Base-by-base conservation (phyloP, 2,113 vertebrate genomes). In the Lophius piscatorius region DNA sequence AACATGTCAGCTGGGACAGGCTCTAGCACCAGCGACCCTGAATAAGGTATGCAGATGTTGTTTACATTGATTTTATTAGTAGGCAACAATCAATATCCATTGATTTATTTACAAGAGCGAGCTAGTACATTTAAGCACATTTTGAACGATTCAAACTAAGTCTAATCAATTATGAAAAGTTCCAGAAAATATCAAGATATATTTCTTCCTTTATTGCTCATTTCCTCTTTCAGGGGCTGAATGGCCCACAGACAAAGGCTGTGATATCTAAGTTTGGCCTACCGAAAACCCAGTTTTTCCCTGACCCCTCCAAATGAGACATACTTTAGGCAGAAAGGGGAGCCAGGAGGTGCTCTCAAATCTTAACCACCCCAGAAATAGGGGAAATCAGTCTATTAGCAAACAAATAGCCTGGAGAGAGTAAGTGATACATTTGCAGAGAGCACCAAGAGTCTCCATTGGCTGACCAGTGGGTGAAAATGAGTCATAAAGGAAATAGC, bases 331-430 rank as follows among this genome's bases (percentile, higher is more conserved):
- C 58, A 62, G 42, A 79, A 10, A 51, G 13, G 4, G 23, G 9
- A 57, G 52, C 41, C 44, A 50, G 39, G 22, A 68, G 42, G 64
- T 66, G 50, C 61, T 48, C 16, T 55, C 6, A 39, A 35, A 48
- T 71, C 36, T 56, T 57, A 61, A 63, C 41, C 47, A 55, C 38
- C 16, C 4, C 2, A 54, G 31, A 23, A 56, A 68, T 65, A 26
- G 18, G 41, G n/a, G 5, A 76, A 63, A 81, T 64, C 21, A 17
- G 38, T 63, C 33, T 60, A 66, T 77, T 75, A 78, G 39, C 36
- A 47, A 64, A 44, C 57, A 29, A 74, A 63, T 39, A 42, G 31
- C 31, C 23, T 28, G 2, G 40, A 13, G 42, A 34, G 42, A 66
- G 40, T 58, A 66, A 12, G 38, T 63, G 40, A 47, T 21, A 52